Base-by-base conservation (phyloP, 2,888 invertebrate genomes). In the Protodeltote pygarga region DNA sequence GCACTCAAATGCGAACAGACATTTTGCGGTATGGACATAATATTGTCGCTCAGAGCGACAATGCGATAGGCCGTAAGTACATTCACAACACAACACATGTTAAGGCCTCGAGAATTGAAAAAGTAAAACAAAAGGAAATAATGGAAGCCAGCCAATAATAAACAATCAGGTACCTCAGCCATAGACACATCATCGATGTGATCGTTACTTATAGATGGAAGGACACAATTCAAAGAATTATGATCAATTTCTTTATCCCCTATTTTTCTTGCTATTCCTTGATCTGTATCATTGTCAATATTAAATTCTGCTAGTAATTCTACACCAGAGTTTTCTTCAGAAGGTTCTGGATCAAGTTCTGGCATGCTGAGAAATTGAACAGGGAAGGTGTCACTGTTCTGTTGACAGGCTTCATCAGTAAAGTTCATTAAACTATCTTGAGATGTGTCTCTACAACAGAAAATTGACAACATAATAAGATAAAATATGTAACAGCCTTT, bases 231-330 rank as follows among this genome's bases (percentile, higher is more conserved):
- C 28, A 91, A 63, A 23, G 87, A 88, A 48, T 77, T 78, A 23
- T 79, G 74, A 13, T 77, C 75, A 65, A 73, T 75, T 42, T 74
- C 77, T 46, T 77, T 77, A 27, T 51, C 70, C 17, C 42, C 57
- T n/a, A 75, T 61, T 42, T 83, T 84, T 39, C 68, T 77, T 3
- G 67, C 59, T 37, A 81, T 82, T 11, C 77, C 80, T 48, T 83
- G 74, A 45, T 86, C 81, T 45, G 73, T 68, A 42, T 87, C 83
- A 75, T 81, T 71, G 8, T 79, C 77, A 58, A 91, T 88, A 62
- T 89, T 79, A 61, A 90, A 91, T 50, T 89, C 87, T 6, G 87
- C 87, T 21, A 90, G 62, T 29, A 91, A 69, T 55, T 89, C 87
- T 10, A 82, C 81, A 48, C 79, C 76, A 45, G 80, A 72, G 29